Evolutionary conservation across 2,113 vertebrate genomes (phyloP), one percentile per base, ranked within the genome.

Genomic region (Oreochromis niloticus): DNA sequence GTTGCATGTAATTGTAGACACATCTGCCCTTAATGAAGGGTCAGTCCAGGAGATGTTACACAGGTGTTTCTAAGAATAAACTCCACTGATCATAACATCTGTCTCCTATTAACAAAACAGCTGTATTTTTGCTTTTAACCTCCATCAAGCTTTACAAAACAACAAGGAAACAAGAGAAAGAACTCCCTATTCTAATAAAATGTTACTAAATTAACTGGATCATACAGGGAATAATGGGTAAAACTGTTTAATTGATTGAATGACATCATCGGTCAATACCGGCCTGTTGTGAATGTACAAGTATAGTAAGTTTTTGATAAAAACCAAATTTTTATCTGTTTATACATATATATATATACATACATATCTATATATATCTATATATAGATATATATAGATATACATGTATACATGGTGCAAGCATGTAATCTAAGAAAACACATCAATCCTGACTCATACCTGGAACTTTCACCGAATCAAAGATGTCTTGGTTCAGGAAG

Each of bases 1-100:
- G 59, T 81, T 86, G 22, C 83, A 83, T 82, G 81, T 86, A 87
- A 85, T 30, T 85, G 48, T 73, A 39, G 43, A 90, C 48, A 71
- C n/a, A 48, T 80, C 80, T 81, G 81, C 78, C 46, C 19, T 88
- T 68, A 79, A 86, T 50, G 46, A 61, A 66, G 50, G 78, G 66
- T 82, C 50, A 63, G 36, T 34, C 10, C 24, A 34, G 78, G 48
- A 83, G 57, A 50, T 24, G 80, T 87, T 87, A 56, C 10, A n/a
- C 27, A 41, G 17, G 81, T 43, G 86, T 86, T 84, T 87, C n/a
- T 80, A 61, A 73, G 24, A 19, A 48, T 79, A 84, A 85, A 83
- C 55, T 4, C 17, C 61, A 66, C 16, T 30, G 36, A 46, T 11
- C 27, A 24, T 59, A 48, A 57, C 61, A 88, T 82, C 34, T 55